Evolutionary conservation across 2,888 invertebrate species (phyloP).

Genomic region (Amblyteles armatorius): DNA sequence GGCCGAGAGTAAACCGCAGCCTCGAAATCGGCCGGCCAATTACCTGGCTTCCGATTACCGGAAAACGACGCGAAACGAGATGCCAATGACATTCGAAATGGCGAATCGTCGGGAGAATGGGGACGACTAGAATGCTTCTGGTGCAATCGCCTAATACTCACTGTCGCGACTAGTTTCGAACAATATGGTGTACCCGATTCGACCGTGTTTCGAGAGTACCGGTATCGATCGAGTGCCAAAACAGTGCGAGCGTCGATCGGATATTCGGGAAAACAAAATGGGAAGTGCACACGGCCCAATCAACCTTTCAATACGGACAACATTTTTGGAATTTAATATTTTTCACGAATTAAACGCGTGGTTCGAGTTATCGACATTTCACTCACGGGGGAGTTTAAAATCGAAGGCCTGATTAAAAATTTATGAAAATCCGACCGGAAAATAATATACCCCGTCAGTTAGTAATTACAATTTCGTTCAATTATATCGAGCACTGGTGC

Average conservation of each 20-base stretch:
- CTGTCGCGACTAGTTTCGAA: slow-evolving; percentile 41
- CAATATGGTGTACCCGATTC: slow-evolving; percentile 7
- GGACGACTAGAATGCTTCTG: slow-evolving; percentile 26
- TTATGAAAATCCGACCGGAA: no score
- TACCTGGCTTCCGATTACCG: slow-evolving; percentile 68
- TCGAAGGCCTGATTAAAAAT: no score
- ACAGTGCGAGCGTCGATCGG: background rate
- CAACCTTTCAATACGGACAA: no score
- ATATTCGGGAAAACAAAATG: background rate
- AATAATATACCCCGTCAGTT: no score
- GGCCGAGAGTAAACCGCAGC: slow-evolving; percentile 52
- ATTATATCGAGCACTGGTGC: no score
- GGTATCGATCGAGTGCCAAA: background rate
- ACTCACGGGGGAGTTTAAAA: no score
- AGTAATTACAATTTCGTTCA: no score
- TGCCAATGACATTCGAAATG: slow-evolving; percentile 12
- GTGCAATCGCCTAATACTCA: slow-evolving; percentile 47
- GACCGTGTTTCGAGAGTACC: background rate
- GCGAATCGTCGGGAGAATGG: slow-evolving; percentile 25
- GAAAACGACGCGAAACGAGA: slow-evolving; percentile 61
- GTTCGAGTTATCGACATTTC: no score
- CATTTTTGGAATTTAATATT: no score
- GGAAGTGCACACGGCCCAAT: no score
- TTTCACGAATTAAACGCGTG: no score
- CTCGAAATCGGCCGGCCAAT: slow-evolving; percentile 60